phyloP scores from a whole-genome alignment of 2,113 vertebrate genomes.

The Mobula hypostoma region DNA sequence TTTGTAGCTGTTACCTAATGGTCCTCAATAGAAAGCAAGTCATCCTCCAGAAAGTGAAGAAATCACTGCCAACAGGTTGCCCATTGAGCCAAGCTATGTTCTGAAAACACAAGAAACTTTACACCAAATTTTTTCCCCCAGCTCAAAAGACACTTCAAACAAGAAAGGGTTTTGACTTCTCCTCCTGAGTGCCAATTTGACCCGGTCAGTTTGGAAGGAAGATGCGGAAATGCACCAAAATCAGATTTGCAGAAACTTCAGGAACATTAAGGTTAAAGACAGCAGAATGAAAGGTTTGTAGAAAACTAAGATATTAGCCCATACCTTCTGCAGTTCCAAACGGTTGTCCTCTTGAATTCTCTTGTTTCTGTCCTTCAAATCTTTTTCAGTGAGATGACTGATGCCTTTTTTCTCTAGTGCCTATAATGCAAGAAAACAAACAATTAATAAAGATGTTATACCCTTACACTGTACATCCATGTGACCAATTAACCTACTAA shows the following conservation, averaged over 20 bases:
- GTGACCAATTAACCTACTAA: too few species aligned
- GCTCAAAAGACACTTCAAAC: not conserved
- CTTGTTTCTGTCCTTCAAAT: slow-evolving; percentile 93
- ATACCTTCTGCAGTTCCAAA: slow-evolving; percentile 90
- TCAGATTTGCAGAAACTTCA: not conserved
- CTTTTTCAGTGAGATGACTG: slow-evolving; percentile 85
- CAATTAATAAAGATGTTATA: not conserved
- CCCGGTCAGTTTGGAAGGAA: not conserved
- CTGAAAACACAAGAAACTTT: not conserved
- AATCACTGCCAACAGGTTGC: too few species aligned
- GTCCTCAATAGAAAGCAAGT: not conserved
- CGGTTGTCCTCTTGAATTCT: slow-evolving; percentile 91
- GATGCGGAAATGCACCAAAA: not conserved
- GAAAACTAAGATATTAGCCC: slow-evolving; percentile 20
- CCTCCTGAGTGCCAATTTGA: not conserved
- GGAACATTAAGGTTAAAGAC: too few species aligned
- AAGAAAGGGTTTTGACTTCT: not conserved
- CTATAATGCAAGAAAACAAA: slow-evolving; percentile 46
- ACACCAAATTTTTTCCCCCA: not conserved
- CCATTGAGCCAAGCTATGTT: not conserved
- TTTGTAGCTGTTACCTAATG: not conserved
- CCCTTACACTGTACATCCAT: not conserved
- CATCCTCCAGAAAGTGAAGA: not conserved
- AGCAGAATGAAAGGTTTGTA: not conserved
- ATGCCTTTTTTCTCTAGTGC: slow-evolving; percentile 90